These are phyloP conservation scores for Euspilapteryx auroguttella DNA, from an alignment of 2,888 invertebrate genomes.

Conservation along the genomic window DNA sequence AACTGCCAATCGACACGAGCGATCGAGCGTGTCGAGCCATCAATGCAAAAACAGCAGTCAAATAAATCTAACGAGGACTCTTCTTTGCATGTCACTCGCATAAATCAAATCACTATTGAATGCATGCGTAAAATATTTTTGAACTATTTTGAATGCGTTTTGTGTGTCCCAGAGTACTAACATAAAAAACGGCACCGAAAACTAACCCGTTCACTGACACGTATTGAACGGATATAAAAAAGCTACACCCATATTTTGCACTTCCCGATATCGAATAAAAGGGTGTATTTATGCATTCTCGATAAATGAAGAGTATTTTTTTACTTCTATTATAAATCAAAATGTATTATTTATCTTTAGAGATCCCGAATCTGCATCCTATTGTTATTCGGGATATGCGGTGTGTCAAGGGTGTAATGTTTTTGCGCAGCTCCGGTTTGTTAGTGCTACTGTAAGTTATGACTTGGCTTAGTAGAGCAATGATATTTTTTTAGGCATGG, in stretches of 20 bases:
- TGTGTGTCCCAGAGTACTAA: constrained; percentile 17
- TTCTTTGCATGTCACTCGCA: constrained; percentile 58
- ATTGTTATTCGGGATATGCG: constrained; percentile 56
- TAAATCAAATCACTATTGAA: constrained; percentile 60
- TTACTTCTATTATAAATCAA: constrained; percentile 59
- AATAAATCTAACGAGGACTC: constrained; percentile 58
- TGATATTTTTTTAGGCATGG: too few species aligned
- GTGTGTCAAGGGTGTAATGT: constrained; percentile 60
- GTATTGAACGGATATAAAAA: constrained; percentile 48
- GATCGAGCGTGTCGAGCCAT: constrained; percentile 47
- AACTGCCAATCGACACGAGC: constrained; percentile 55
- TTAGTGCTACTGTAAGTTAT: too few species aligned
- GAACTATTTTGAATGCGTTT: constrained; percentile 55
- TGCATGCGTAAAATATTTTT: constrained; percentile 56
- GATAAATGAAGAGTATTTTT: constrained; percentile 59
- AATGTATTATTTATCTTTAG: constrained; percentile 62
- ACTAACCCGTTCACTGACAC: constrained; percentile 56
- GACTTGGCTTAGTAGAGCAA: too few species aligned
- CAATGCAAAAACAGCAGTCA: constrained; percentile 54
- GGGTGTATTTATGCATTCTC: constrained; percentile 61
- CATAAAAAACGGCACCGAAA: constrained; percentile 35
- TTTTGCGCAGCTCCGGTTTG: constrained; percentile 31
- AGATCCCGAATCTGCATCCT: constrained; percentile 58
- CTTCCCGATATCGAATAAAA: constrained; percentile 56
- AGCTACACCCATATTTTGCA: constrained; percentile 62